Percentiles rank a stretch among this genome's conserved stretches.
Evolutionary conservation across 2,113 vertebrate species (phyloP).

Genomic region (Rhipidura dahli): DNA sequence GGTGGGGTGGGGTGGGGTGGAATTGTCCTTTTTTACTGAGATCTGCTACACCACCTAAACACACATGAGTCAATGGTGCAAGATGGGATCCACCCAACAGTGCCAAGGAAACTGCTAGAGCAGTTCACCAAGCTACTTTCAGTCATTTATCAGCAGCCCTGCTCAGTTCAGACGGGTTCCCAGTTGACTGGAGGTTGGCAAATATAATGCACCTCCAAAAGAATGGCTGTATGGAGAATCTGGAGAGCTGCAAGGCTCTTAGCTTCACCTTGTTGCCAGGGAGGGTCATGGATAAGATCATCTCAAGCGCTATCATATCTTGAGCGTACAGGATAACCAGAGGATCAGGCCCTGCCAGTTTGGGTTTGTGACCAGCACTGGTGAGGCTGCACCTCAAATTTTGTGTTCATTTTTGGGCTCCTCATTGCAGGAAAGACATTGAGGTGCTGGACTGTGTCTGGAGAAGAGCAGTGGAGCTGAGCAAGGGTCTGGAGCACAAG

Average conservation of each 20-base stretch:
- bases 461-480: rapidly evolving
- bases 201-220: too few relatives aligned
- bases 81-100: neutral
- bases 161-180: rapidly evolving
- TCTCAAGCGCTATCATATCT: neutral
- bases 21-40: rapidly evolving
- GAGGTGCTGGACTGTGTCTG: rapidly evolving
- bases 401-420: neutral
- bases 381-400: neutral
- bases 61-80: neutral
- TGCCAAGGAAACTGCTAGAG: neutral
- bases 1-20: too few relatives aligned
- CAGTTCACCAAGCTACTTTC: neutral
- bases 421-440: neutral
- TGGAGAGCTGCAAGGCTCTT: neutral
- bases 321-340: neutral
- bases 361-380: neutral
- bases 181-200: neutral
- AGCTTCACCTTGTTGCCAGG: neutral
- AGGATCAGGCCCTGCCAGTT: too few relatives aligned
- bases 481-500: rapidly evolving
- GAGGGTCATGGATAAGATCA: neutral
- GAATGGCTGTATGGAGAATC: neutral
- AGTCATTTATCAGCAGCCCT: neutral
- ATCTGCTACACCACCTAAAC: neutral